Evolutionary conservation across 2,113 vertebrate species (phyloP).

Genomic region (Jaculus jaculus): DNA sequence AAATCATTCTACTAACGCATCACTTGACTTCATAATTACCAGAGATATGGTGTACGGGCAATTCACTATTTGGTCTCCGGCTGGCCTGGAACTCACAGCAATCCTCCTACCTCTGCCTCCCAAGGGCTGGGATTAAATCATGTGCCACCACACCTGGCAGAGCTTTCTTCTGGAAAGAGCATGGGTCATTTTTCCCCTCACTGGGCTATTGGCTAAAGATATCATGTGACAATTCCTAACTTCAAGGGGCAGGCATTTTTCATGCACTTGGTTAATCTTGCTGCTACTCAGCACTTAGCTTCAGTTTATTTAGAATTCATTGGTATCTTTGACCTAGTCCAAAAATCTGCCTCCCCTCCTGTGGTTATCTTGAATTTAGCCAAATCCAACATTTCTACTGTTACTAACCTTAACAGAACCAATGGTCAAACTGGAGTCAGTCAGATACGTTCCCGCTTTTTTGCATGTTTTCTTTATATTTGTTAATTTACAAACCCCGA

Average conservation of each 20-base stretch:
- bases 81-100: too few species aligned
- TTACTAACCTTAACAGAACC: background rate
- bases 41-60: background rate
- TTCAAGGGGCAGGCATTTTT: background rate
- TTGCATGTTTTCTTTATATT: background rate
- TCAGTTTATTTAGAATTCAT: background rate
- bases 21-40: background rate
- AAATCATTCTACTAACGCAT: background rate
- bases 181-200: background rate
- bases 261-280: too few species aligned
- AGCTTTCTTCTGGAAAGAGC: background rate
- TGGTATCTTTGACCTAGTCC: too few species aligned
- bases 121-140: too few species aligned
- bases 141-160: background rate
- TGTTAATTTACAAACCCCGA: background rate
- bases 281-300: too few species aligned
- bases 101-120: too few species aligned
- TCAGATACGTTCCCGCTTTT: accelerated
- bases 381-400: background rate
- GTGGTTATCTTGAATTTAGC: background rate
- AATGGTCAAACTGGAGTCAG: background rate
- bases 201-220: background rate
- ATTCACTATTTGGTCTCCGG: too few species aligned
- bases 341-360: background rate
- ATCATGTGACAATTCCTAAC: background rate